Evolutionary conservation across 1,140 invertebrate genomes (phyloP).

Genomic region (Frieseomelitta varia): DNA sequence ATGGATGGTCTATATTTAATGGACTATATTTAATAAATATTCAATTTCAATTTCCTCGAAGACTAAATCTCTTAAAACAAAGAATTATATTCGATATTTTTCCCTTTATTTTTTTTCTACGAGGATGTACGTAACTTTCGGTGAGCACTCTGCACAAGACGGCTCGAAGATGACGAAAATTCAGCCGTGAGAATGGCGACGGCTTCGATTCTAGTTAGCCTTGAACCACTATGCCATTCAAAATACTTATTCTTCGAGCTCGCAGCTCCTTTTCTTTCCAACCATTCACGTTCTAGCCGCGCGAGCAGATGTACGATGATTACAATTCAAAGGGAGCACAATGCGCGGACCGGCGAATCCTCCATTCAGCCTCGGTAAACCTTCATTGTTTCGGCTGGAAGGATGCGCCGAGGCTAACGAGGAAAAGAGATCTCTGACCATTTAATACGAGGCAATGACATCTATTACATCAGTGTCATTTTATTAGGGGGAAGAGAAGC

Average conservation of each 20-base stretch:
- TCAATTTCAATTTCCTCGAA: too few species aligned
- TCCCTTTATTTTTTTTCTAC: too few species aligned
- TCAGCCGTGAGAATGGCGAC: conserved; percentile 37
- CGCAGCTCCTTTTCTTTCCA: conserved; percentile 35
- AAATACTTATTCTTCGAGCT: conserved; percentile 34
- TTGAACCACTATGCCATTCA: conserved; percentile 36
- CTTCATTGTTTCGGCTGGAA: conserved; percentile 41
- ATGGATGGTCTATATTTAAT: too few species aligned
- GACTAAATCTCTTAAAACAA: too few species aligned
- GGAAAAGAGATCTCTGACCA: conserved; percentile 39
- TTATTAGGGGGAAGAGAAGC: neutral
- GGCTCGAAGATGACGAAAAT: neutral
- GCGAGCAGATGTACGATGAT: conserved; percentile 47
- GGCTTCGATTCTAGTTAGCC: conserved; percentile 35
- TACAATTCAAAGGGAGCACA: conserved; percentile 41
- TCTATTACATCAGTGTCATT: conserved; percentile 28
- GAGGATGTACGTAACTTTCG: too few species aligned
- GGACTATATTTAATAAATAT: too few species aligned
- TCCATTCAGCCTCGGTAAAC: conserved; percentile 21
- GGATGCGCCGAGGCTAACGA: conserved; percentile 25
- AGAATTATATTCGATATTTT: too few species aligned
- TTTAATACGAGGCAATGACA: conserved; percentile 44
- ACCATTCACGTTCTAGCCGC: conserved; percentile 35
- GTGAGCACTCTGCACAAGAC: neutral
- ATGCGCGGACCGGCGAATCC: conserved; percentile 17